These are phyloP conservation scores for Lomographa bimaculata DNA, from an alignment of 2,888 invertebrate species.

Conservation along the genomic window DNA sequence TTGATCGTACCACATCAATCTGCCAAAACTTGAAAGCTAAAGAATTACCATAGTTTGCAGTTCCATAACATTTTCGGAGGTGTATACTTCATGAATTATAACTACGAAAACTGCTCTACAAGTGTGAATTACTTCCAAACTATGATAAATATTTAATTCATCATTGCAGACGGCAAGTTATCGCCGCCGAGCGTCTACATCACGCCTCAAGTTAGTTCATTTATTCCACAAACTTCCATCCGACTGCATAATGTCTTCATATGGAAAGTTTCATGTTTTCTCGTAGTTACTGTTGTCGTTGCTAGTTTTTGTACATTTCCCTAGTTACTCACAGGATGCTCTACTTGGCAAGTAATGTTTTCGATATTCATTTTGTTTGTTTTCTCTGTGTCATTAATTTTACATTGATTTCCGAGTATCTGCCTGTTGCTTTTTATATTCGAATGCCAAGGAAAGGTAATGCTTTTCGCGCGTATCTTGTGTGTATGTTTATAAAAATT, in stretches of 20 bases:
- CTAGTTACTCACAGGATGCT: slow-evolving; percentile 14
- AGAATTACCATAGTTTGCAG: too few species aligned
- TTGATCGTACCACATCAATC: too few species aligned
- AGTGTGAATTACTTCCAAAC: slow-evolving; percentile 14
- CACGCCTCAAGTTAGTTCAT: slow-evolving; percentile 49
- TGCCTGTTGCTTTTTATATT: too few species aligned
- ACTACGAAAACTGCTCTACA: slow-evolving; percentile 6
- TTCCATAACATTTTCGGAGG: too few species aligned
- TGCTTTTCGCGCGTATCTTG: too few species aligned
- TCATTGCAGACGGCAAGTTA: slow-evolving; percentile 43
- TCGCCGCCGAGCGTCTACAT: slow-evolving; percentile 39
- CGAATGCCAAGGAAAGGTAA: too few species aligned
- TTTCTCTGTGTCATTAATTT: too few species aligned
- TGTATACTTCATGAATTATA: slow-evolving; percentile 5
- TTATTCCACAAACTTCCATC: slow-evolving; percentile 46
- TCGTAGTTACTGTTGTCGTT: slow-evolving; percentile 34
- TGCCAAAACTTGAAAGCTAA: too few species aligned
- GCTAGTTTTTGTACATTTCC: slow-evolving; percentile 30
- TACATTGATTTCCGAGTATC: too few species aligned
- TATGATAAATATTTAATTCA: slow-evolving; percentile 41
- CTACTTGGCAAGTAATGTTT: not conserved
- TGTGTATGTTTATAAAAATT: too few species aligned
- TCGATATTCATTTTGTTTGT: not conserved
- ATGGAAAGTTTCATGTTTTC: slow-evolving; percentile 45
- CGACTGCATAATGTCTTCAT: slow-evolving; percentile 51